Conservation (phyloP, 2,888 invertebrate species). For the Napeogenes sylphis region DNA sequence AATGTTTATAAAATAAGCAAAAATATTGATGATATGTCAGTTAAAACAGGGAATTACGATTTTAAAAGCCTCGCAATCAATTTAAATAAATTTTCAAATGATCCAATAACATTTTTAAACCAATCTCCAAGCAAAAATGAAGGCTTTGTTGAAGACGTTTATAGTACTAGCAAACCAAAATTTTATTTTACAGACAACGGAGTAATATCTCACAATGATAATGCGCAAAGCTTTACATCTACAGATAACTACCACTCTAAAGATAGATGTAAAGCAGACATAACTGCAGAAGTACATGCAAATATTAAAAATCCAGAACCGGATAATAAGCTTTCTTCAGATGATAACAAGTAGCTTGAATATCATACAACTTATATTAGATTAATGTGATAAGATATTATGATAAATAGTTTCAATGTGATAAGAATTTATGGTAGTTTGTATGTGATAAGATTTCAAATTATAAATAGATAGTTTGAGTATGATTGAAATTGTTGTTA, state of each 20-base stretch:
- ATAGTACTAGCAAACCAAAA: constrained; percentile 45
- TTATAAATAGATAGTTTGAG: too few relatives aligned
- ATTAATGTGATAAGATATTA: neutral
- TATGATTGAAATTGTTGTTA: too few relatives aligned
- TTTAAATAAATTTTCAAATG: constrained; percentile 40
- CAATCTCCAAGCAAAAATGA: constrained; percentile 36
- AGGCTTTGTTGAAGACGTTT: constrained; percentile 37
- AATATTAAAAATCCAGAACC: constrained; percentile 20
- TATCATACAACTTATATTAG: neutral
- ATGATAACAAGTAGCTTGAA: constrained; percentile 13
- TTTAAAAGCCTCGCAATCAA: constrained; percentile 55
- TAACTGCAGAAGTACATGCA: constrained; percentile 27
- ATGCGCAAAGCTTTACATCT: constrained; percentile 29
- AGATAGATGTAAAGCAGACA: constrained; percentile 32
- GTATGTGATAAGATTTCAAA: too few relatives aligned
- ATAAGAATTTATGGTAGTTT: neutral
- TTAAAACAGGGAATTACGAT: constrained; percentile 49
- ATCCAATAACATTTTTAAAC: constrained; percentile 38
- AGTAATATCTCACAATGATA: constrained; percentile 28
- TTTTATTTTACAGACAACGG: constrained; percentile 43
- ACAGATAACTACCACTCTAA: constrained; percentile 33
- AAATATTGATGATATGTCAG: constrained; percentile 26
- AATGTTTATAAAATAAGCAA: constrained; percentile 35
- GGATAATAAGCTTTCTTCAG: constrained; percentile 12
- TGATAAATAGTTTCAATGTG: neutral